Evolutionary conservation across 1,140 invertebrate species (phyloP), one percentile per base, ranked within the genome.

Genomic region (Chironomus tepperi): DNA sequence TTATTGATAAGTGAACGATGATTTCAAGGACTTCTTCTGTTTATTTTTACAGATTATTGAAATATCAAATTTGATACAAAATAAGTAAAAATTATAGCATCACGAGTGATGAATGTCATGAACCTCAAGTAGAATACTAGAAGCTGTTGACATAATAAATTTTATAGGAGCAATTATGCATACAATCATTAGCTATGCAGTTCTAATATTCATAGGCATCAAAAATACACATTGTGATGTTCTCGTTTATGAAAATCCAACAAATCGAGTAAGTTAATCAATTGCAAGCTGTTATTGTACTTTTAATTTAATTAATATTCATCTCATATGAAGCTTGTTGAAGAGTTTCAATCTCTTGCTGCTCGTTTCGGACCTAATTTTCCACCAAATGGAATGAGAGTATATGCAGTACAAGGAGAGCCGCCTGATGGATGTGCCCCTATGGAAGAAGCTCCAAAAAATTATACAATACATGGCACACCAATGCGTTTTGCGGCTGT

Each of bases 401-500:
- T 92, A 2, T 87, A 89, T 77, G 84, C 93, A 12, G 84, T 90
- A 15, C 86, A 86, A 77, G 88, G 90, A 0, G 83, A 87, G 73
- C 92, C 92, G 57, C 78, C 83, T 1, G 84, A 89, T 79, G 93
- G 87, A 2, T 95, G 93, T 81, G 78, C 78, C 0, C 76, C 84
- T 5, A 85, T 92, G 34, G 78, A 77, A 70, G 86, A 86, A 70
- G 91, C 91, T 24, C 86, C 87, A 2, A 77, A 79, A 10, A 80
- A 80, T 57, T 77, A 77, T 19, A 81, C 82, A 73, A 81, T 82
- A 57, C 83, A 86, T 73, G 86, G 87, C 79, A 86, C 83, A 70
- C 86, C 83, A 7, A 84, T 85, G 9, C 87, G 88, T 78, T 95
- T 92, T 91, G 89, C 94, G 77, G 88, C 90, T 18, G 82, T 96